These are phyloP conservation scores for Arctia plantaginis DNA, from an alignment of 2,888 invertebrate genomes.

Conservation along the genomic window DNA sequence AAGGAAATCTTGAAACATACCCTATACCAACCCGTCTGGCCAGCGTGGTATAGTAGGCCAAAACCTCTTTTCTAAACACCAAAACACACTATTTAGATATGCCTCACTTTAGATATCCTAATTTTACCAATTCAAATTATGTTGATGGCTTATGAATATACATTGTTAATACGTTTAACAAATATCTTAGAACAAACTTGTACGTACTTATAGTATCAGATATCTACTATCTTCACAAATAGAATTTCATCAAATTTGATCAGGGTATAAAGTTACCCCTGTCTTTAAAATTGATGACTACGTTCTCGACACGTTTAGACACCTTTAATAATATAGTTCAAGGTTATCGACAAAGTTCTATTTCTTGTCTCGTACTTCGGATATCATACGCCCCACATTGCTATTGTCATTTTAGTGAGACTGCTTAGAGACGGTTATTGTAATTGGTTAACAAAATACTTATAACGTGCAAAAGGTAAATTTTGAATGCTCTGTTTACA, in stretches of 20 bases:
- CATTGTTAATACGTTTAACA: background rate
- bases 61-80: too few relatives aligned
- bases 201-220: background rate
- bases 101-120: background rate
- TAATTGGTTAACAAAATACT: too few relatives aligned
- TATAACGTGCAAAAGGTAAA: too few relatives aligned
- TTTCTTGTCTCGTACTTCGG: background rate
- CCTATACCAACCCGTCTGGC: too few relatives aligned
- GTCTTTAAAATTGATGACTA: constrained; percentile 1
- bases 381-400: background rate
- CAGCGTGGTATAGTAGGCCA: too few relatives aligned
- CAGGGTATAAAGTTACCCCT: background rate
- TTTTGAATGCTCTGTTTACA: background rate
- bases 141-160: background rate
- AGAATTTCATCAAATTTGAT: constrained; percentile 5
- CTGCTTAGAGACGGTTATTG: background rate
- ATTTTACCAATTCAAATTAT: background rate
- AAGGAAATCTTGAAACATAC: too few relatives aligned
- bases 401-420: background rate
- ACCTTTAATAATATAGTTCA: background rate
- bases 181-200: background rate
- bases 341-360: background rate
- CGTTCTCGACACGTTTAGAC: background rate
- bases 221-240: background rate
- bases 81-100: too few relatives aligned